Evolutionary conservation across 2,888 invertebrate species (phyloP).

Genomic region (Neelides folsomi): DNA sequence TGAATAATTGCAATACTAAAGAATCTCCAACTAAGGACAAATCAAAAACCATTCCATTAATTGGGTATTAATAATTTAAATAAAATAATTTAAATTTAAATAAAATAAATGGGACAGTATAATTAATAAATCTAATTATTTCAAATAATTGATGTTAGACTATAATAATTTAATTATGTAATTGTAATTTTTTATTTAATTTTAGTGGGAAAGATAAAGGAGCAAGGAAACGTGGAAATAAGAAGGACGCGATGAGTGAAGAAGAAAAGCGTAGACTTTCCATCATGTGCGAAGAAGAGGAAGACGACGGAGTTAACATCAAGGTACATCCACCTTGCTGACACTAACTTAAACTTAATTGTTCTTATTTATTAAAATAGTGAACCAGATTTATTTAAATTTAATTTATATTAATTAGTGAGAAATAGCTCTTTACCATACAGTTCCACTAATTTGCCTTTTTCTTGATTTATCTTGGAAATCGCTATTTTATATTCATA

Average conservation of each 20-base stretch:
- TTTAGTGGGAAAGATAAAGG: constrained; percentile 24
- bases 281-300: constrained; percentile 75
- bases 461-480: too few relatives aligned
- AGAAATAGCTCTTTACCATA: too few relatives aligned
- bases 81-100: too few relatives aligned
- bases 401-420: too few relatives aligned
- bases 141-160: neutral
- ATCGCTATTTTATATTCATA: too few relatives aligned
- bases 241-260: constrained; percentile 47
- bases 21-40: constrained; percentile 38
- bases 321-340: constrained; percentile 42
- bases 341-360: neutral
- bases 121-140: too few relatives aligned
- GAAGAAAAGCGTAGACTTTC: constrained; percentile 54
- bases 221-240: constrained; percentile 55
- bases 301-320: constrained; percentile 53
- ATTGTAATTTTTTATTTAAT: neutral
- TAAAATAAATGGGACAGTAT: too few relatives aligned
- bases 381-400: too few relatives aligned
- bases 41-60: too few relatives aligned
- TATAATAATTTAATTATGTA: constrained; percentile 5
- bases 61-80: too few relatives aligned
- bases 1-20: constrained; percentile 47
- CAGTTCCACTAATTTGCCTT: too few relatives aligned
- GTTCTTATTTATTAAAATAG: too few relatives aligned